These are phyloP conservation scores for Stegophylla sp. DNA, from an alignment of 2,888 invertebrate genomes.

Conservation along the genomic window DNA sequence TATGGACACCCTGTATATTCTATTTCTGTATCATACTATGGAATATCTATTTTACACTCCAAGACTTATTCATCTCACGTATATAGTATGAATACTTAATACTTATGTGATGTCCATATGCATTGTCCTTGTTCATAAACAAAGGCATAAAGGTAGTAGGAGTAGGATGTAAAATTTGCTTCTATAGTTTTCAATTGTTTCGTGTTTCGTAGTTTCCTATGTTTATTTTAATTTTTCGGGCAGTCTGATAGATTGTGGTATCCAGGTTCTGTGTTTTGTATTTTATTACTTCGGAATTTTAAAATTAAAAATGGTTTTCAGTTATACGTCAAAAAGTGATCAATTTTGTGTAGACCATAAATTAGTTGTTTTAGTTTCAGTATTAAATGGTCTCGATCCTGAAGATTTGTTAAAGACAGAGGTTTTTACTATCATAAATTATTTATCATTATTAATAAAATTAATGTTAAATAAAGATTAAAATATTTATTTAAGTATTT, in stretches of 20 bases:
- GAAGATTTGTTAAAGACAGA: conserved; percentile 45
- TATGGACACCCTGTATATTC: too few relatives aligned
- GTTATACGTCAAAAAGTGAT: conserved; percentile 48
- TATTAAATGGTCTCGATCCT: conserved; percentile 29
- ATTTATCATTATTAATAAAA: neutral
- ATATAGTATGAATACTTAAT: conserved; percentile 9
- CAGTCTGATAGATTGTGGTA: neutral
- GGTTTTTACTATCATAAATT: conserved; percentile 20
- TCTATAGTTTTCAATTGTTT: neutral
- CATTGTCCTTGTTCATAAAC: conserved; percentile 44
- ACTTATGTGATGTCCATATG: conserved; percentile 31
- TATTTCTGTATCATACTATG: too few relatives aligned
- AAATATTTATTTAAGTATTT: too few relatives aligned
- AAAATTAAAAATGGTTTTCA: conserved; percentile 37
- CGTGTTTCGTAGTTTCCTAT: neutral
- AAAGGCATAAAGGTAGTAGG: conserved; percentile 20
- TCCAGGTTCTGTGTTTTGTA: too few relatives aligned
- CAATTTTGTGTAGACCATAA: conserved; percentile 7
- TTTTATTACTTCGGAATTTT: conserved; percentile 13
- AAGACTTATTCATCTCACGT: conserved; percentile 32
- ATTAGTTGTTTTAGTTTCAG: conserved; percentile 28
- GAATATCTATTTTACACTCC: too few relatives aligned
- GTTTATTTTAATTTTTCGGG: conserved; percentile 21
- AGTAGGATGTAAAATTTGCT: conserved; percentile 19
- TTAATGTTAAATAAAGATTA: too few relatives aligned